A percentile compares a stretch with the other conserved stretches of the same genome.
Conservation (phyloP, 2,888 invertebrate species). For the Monopis laevigella region DNA sequence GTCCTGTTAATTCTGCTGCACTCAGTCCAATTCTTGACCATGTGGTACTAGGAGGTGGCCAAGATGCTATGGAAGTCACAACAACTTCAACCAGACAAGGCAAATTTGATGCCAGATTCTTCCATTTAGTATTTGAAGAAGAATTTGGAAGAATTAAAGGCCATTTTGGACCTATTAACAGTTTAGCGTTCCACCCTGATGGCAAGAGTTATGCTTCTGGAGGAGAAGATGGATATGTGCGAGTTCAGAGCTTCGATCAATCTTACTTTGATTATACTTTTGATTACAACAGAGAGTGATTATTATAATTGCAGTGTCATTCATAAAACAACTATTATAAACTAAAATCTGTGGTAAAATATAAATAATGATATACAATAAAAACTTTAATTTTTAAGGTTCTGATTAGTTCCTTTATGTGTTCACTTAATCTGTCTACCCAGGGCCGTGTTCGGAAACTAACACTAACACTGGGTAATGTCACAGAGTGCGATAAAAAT, state of each 20-base stretch:
- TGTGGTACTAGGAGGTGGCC: constrained; percentile 97
- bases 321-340: too few relatives aligned
- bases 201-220: constrained; percentile 97
- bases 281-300: constrained; percentile 74
- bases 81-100: constrained; percentile 93
- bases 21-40: constrained; percentile 96
- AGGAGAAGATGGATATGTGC: constrained; percentile 98
- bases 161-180: constrained; percentile 99
- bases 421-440: too few relatives aligned
- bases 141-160: constrained; percentile 98
- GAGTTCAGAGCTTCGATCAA: constrained; percentile 95
- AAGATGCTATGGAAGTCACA: constrained; percentile 99
- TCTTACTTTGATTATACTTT: constrained; percentile 96
- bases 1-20: constrained; percentile 98
- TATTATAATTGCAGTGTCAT: constrained; percentile 1
- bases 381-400: too few relatives aligned
- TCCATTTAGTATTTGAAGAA: constrained; percentile 95
- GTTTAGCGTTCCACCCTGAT: constrained; percentile 97
- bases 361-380: too few relatives aligned
- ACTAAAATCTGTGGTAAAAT: too few relatives aligned
- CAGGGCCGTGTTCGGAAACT: too few relatives aligned
- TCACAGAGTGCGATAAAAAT: too few relatives aligned
- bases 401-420: too few relatives aligned
- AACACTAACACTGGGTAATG: too few relatives aligned
- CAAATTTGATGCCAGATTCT: constrained; percentile 96